phyloP scores from a whole-genome alignment of 2,888 invertebrate genomes.

The Napeogenes inachia region DNA sequence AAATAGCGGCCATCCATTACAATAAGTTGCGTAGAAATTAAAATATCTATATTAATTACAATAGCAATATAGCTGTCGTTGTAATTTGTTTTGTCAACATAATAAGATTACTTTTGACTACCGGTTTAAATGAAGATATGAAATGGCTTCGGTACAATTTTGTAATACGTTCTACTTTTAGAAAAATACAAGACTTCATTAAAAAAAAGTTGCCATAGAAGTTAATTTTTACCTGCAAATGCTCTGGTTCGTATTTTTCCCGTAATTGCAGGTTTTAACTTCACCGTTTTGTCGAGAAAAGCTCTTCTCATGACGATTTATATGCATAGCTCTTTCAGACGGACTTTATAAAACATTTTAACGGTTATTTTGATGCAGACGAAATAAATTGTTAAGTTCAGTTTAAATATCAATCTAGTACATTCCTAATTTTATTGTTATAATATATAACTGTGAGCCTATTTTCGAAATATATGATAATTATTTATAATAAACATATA shows the following conservation, averaged over 20 bases:
- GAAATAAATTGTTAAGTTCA: conserved; percentile 13
- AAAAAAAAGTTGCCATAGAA: too few relatives aligned
- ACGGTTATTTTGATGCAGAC: conserved; percentile 15
- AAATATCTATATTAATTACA: background rate
- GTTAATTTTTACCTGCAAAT: background rate
- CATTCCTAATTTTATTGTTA: background rate
- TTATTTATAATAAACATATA: background rate
- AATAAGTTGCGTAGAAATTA: conserved; percentile 30
- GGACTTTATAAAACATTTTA: conserved; percentile 14
- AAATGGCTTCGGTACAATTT: too few relatives aligned
- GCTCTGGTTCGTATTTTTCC: background rate
- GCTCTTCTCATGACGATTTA: conserved; percentile 7
- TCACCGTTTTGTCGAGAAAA: background rate
- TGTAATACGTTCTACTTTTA: too few relatives aligned
- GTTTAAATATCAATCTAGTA: background rate
- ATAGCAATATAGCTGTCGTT: too few relatives aligned
- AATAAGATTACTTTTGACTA: too few relatives aligned
- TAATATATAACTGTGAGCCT: background rate
- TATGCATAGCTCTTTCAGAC: conserved; percentile 8
- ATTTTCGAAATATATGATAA: background rate
- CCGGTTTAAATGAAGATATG: too few relatives aligned
- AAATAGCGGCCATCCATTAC: conserved; percentile 39
- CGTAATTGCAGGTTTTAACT: conserved; percentile 5
- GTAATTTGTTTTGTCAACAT: too few relatives aligned
- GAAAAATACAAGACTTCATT: too few relatives aligned